Evolutionary conservation across 2,888 invertebrate species (phyloP), one percentile per base, ranked within the genome.

Genomic region (Drosophila monieri): DNA sequence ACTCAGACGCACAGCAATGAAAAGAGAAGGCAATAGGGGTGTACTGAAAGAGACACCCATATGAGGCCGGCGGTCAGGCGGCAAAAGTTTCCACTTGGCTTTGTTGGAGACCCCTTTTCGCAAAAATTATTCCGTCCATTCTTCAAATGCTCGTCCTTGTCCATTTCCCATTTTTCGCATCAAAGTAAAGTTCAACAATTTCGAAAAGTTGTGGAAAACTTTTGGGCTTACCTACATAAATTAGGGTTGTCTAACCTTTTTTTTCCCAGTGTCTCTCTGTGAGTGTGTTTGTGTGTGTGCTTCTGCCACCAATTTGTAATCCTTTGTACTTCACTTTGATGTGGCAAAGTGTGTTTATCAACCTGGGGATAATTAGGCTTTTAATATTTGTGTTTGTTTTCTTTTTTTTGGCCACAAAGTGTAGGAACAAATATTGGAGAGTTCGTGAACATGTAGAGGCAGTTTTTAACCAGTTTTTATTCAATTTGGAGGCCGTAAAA

Each of bases 21-120:
- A 57, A 64, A 41, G 30, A 32, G 35, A 53, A 53, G 21, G 18
- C n/a, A 14, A 8, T 14, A 21, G 39, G 25, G 14, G 35, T 30
- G 44, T 4, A 14, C 1, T 3, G 8, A 52, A 12, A 41, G 10
- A 41, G 3, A 18, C 15, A 23, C 49, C 14, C 15, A 53, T 30
- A 27, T 18, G 44, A 58, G 41, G n/a, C 8, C 32, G 12, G 8
- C 32, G 35, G 30, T 21, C 54, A 49, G 69, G 72, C 69, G 69
- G 62, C 69, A 71, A 69, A 70, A 47, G 49, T 61, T 46, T 55
- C 43, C 15, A 67, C 53, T 64, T 25, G 66, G 25, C 21, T 44
- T 62, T 61, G 15, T 21, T 49, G 35, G 2, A 27, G 9, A 27
- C 27, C 27, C 25, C 25, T 2, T 25, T 57, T 30, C 43, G 18